A percentile compares a stretch with the other conserved stretches of the same genome.
These are phyloP conservation scores for Pluvianellus socialis DNA, from an alignment of 2,113 vertebrate genomes.

Conservation along the genomic window DNA sequence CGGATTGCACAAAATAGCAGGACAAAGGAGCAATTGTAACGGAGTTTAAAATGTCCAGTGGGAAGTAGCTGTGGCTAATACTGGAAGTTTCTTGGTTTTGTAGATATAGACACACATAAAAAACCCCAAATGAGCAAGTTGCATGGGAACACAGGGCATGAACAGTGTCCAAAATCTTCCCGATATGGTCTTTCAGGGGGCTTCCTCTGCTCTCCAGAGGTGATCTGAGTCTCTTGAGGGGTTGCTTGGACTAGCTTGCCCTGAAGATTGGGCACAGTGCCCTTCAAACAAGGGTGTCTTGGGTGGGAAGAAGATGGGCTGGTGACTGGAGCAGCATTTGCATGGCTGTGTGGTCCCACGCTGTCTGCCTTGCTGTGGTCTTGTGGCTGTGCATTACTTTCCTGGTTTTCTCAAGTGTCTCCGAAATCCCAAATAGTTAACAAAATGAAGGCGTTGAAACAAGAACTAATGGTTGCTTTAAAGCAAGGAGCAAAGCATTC, in stretches of 20 bases:
- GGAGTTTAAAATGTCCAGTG: neutral
- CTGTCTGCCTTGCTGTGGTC: neutral
- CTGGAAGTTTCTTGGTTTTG: neutral
- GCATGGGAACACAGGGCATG: neutral
- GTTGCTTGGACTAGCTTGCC: neutral
- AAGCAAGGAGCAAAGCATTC: neutral
- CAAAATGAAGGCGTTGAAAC: accelerated
- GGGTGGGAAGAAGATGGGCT: neutral
- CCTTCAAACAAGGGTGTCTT: neutral
- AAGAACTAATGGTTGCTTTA: neutral
- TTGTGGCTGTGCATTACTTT: neutral
- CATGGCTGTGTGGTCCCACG: neutral
- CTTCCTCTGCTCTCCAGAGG: neutral
- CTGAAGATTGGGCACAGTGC: neutral
- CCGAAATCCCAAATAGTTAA: neutral
- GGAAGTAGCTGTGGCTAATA: neutral
- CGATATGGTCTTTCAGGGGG: accelerated
- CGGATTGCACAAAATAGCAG: neutral
- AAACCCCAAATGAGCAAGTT: neutral
- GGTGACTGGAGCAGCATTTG: neutral
- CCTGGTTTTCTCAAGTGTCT: neutral
- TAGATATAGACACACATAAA: neutral
- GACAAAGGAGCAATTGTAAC: neutral
- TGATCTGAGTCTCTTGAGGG: neutral
- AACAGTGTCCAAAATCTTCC: neutral